Evolutionary conservation across 2,797 vertebrate species (phyloP).

Genomic region (Hozukius guyotensis): DNA sequence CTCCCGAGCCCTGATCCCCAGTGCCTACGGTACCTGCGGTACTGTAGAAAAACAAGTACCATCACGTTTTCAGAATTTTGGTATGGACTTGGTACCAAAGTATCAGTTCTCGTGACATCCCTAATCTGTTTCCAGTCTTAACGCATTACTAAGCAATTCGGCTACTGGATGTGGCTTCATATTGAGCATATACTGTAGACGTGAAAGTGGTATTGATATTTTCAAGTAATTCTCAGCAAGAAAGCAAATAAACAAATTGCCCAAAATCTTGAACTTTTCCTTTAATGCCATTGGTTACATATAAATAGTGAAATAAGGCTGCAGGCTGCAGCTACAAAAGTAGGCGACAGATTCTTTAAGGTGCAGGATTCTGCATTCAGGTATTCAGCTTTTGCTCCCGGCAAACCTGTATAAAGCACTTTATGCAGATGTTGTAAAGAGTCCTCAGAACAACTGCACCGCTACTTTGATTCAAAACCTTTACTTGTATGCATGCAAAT

Average conservation of each 20-base stretch:
- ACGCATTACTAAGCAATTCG: background rate
- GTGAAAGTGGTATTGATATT: background rate
- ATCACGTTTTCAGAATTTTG: too few species aligned
- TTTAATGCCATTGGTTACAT: background rate
- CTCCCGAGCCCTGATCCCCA: too few species aligned
- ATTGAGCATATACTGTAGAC: background rate
- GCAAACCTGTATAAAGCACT: background rate
- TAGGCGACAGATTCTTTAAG: background rate
- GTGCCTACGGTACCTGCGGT: too few species aligned
- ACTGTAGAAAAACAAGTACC: too few species aligned
- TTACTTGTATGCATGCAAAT: constrained; percentile 10
- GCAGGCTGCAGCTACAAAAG: background rate
- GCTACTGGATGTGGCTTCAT: background rate
- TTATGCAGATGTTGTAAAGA: background rate
- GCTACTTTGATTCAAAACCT: background rate
- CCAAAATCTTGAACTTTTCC: background rate
- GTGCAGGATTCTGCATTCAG: constrained; percentile 1
- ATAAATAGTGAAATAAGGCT: background rate
- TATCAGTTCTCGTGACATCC: too few species aligned
- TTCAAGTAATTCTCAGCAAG: background rate
- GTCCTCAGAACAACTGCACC: background rate
- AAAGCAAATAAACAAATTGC: background rate
- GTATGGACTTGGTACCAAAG: too few species aligned
- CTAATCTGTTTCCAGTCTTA: background rate
- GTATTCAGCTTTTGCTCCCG: constrained; percentile 6